Evolutionary conservation across 2,113 vertebrate genomes (phyloP).

Genomic region (Crotalus horridus): DNA sequence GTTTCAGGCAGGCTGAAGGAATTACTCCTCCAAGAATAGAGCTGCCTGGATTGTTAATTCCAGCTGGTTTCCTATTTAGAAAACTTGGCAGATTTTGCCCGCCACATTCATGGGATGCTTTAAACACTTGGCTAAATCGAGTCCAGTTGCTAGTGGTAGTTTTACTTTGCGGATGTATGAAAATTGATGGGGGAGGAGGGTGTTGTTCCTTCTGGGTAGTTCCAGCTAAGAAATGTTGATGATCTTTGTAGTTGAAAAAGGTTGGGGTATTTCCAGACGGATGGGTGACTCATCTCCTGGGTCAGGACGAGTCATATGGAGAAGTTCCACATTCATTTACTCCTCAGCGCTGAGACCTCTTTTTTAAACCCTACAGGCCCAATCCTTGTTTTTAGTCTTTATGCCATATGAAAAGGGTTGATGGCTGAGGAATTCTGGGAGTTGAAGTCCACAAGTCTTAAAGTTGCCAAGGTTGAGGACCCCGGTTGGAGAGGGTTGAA

Average conservation of each 20-base stretch:
- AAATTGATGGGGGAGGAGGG: not conserved
- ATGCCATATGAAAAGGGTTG: not conserved
- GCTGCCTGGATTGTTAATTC: not conserved
- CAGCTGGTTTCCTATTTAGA: conserved; percentile 8
- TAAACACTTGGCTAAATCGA: conserved; percentile 19
- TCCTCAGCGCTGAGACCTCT: not conserved
- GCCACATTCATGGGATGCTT: conserved; percentile 10
- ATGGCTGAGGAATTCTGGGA: not conserved
- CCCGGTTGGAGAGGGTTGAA: not conserved
- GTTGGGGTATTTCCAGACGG: conserved; percentile 5
- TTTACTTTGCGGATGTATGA: conserved; percentile 24
- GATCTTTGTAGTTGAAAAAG: conserved; percentile 35
- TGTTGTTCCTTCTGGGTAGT: conserved; percentile 27
- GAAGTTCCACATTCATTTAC: not conserved
- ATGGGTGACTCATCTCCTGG: not conserved
- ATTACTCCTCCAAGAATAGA: not conserved
- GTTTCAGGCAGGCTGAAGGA: not conserved
- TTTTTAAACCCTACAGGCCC: not conserved
- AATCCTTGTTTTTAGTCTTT: not conserved
- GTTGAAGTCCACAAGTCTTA: too few relatives aligned
- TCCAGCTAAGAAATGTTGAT: conserved; percentile 5
- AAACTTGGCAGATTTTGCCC: not conserved
- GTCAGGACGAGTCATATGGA: not conserved
- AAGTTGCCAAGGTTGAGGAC: too few relatives aligned
- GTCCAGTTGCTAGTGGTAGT: conserved; percentile 7